A percentile compares a stretch with the other conserved stretches of the same genome.
These are phyloP conservation scores for Peromyscus aztecus DNA, from an alignment of 2,797 vertebrate species.

Conservation along the genomic window DNA sequence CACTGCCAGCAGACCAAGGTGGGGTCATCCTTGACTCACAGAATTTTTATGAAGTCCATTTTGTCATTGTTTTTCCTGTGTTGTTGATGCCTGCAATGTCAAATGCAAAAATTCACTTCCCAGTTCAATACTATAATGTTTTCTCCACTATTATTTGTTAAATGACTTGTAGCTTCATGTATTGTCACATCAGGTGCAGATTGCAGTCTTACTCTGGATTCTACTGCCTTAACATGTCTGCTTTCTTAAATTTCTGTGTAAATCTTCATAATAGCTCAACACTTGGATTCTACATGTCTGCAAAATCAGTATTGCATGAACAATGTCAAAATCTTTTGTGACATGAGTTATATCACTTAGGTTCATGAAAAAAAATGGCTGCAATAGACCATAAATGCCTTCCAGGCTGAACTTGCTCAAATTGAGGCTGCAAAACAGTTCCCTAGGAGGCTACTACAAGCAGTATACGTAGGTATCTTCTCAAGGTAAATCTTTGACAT, in stretches of 20 bases:
- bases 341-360: not conserved
- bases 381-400: not conserved
- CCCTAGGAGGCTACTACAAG: not conserved
- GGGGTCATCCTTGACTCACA: too few relatives aligned
- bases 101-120: not conserved
- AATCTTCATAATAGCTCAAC: not conserved
- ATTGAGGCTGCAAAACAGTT: not conserved
- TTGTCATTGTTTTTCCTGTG: not conserved
- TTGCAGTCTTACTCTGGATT: not conserved
- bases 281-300: not conserved
- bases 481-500: not conserved
- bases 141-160: not conserved
- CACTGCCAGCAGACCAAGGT: too few relatives aligned
- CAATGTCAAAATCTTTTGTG: not conserved
- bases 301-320: not conserved
- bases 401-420: not conserved
- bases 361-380: not conserved
- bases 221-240: not conserved
- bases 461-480: not conserved
- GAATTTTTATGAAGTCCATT: not conserved
- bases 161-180: not conserved
- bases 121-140: not conserved
- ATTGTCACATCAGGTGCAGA: not conserved
- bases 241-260: not conserved
- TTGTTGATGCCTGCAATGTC: not conserved